A percentile compares a stretch with the other conserved stretches of the same genome.
These are phyloP conservation scores for Schizothorax lantsangensis DNA, from an alignment of 2,797 vertebrate genomes.

Conservation along the genomic window DNA sequence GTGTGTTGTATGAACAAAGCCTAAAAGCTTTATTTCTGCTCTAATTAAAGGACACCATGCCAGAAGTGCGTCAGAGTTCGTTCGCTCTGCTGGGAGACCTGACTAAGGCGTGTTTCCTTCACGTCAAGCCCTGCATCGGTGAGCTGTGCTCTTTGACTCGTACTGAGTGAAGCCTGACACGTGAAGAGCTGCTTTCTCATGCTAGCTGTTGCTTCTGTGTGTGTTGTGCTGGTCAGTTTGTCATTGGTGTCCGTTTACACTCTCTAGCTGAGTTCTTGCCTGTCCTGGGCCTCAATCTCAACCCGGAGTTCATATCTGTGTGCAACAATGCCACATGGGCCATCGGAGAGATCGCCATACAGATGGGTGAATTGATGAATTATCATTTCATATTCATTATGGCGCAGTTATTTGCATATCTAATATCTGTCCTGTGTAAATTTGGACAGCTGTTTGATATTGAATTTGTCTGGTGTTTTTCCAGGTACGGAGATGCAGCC, in stretches of 20 bases:
- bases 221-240: slow-evolving; percentile 48
- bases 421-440: neutral
- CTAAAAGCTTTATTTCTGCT: neutral
- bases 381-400: neutral
- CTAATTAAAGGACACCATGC: slow-evolving; percentile 88
- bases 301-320: slow-evolving; percentile 96
- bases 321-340: slow-evolving; percentile 98
- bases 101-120: slow-evolving; percentile 94
- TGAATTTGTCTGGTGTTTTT: neutral
- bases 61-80: slow-evolving; percentile 94
- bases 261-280: slow-evolving; percentile 93
- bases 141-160: slow-evolving; percentile 50
- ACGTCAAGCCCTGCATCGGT: slow-evolving; percentile 96
- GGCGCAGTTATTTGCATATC: neutral
- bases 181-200: slow-evolving; percentile 25
- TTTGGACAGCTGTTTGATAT: neutral
- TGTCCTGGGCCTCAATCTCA: slow-evolving; percentile 93
- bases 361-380: slow-evolving; percentile 85
- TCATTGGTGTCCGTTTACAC: slow-evolving; percentile 42
- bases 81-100: slow-evolving; percentile 93
- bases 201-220: slow-evolving; percentile 13
- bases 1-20: neutral
- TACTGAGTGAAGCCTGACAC: slow-evolving; percentile 15
- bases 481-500: slow-evolving; percentile 95
- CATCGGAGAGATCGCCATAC: slow-evolving; percentile 96